Base-by-base conservation (phyloP, 2,888 invertebrate genomes). In the Oscheius sp. region DNA sequence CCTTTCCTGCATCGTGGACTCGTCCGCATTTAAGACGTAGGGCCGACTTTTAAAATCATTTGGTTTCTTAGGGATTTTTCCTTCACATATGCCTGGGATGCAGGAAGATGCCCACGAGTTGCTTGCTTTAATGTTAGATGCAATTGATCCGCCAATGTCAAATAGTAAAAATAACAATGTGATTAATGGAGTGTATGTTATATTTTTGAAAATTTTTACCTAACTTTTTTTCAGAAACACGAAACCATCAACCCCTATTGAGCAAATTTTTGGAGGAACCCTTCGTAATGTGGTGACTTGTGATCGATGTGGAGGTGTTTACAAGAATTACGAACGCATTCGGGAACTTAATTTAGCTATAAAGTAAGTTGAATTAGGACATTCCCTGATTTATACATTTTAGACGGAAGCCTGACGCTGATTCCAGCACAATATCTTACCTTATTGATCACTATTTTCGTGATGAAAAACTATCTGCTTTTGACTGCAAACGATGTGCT, bases 21-120 rank as follows among this genome's bases (percentile, higher is more conserved):
- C 20, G 54, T 33, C 45, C 47, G 2, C 63, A 70, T 50, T 50
- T 70, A 9, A 47, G 41, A 32, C 61, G 57, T 67, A 26, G 30
- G 47, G 24, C 17, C 4, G 30, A 28, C 36, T 24, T 54, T 54
- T 54, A 24, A 2, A 32, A 14, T 4, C 28, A 30, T 28, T 30
- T 51, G 6, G 28, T 30, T 33, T 41, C 22, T 6, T 9, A 41
- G 24, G 24, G 5, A 68, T 73, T 38, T 77, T 77, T 63, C 75
- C 75, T 1, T 59, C 64, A 4, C 73, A 75, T 47, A 66, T 62
- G 1, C 36, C 36, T n/a, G 73, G 78, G 9, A 71, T 67, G 64
- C 81, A 83, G 56, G 82, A 82, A 63, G 82, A 82, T 61, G 82
- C 82, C 1, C 82, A 82, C 61, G 82, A 82, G 64, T 67, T 82